Base-by-base conservation (phyloP, 2,113 vertebrate species). In the Synchiropus splendidus region DNA sequence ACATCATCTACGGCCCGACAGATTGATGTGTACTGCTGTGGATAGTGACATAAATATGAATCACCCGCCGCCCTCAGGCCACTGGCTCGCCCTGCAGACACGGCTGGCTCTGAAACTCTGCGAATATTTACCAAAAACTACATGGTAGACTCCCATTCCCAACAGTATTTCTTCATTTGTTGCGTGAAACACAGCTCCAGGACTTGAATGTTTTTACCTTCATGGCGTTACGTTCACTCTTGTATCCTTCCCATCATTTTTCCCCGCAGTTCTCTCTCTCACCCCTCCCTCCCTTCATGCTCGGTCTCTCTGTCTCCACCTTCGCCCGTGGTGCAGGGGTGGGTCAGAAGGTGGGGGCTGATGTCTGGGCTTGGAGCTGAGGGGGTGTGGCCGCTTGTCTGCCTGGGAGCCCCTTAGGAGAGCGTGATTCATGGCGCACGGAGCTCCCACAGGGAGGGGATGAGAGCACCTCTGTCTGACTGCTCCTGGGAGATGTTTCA, bases 301-400 rank as follows among this genome's bases (percentile, higher is more conserved):
- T 71, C 48, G 39, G 47, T 63, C 59, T 66, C 64, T 51, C 64
- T 36, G 57, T 49, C 68, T 68, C 58, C 64, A 15, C 56, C 64
- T 51, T 58, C 53, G 43, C 42, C 59, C 51, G 64, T 73, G 54
- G 64, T 44, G 70, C 67, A 61, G 67, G 54, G 70, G 67, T 41
- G 69, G 67, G 75, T 63, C 58, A 34, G 49, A 55, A 41, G 33
- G 56, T 8, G 27, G 47, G 30, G 27, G 50, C 17, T 45, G 49
- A 53, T 74, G 81, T 82, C 83, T 62, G 82, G 83, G 83, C 77
- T 82, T 51, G 14, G 51, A 72, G 83, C 70, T 18, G 75, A 80
- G 86, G 64, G 78, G 87, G 87, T 72, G 85, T 84, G 71, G 68
- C 68, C 53, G 78, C 75, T 47, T 81, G 77, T 77, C 44, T 78